Percentiles rank a stretch among this genome's conserved stretches.
Evolutionary conservation across 2,113 vertebrate genomes (phyloP).

Genomic region (Cynoglossus semilaevis): DNA sequence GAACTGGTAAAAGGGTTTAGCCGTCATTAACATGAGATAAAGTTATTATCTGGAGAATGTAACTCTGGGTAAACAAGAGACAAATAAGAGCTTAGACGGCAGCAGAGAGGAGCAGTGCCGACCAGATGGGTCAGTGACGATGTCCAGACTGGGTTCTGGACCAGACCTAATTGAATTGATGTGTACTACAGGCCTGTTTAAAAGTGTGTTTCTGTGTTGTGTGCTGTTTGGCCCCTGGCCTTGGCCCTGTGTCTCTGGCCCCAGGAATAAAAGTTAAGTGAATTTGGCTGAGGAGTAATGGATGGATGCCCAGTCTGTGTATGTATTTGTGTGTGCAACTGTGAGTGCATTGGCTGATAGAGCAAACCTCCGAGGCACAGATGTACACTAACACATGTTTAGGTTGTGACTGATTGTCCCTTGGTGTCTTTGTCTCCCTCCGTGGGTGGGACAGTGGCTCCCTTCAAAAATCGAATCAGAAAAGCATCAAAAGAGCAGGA

Average conservation of each 20-base stretch:
- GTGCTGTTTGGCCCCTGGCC: conserved; percentile 42
- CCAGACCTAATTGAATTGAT: conserved; percentile 59
- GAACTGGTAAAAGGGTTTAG: not conserved
- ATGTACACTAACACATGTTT: conserved; percentile 23
- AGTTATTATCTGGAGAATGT: conserved; percentile 35
- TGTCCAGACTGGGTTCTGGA: conserved; percentile 64
- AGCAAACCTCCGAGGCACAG: conserved; percentile 19
- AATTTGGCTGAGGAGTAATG: conserved; percentile 60
- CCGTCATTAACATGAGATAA: conserved; percentile 17
- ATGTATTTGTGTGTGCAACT: not conserved
- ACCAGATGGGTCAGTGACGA: conserved; percentile 61
- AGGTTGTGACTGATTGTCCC: conserved; percentile 2
- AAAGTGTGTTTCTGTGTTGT: conserved; percentile 34
- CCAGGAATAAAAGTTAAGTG: conserved; percentile 62
- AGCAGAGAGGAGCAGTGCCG: conserved; percentile 41
- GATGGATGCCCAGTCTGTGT: conserved; percentile 43
- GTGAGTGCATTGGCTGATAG: conserved; percentile 6
- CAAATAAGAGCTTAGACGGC: conserved; percentile 34
- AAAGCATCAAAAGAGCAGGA: too few relatives aligned
- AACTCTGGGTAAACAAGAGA: conserved; percentile 39
- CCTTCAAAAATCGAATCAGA: too few relatives aligned
- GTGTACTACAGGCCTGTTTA: conserved; percentile 45
- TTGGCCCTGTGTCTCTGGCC: conserved; percentile 47
- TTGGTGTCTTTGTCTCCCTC: conserved; percentile 17
- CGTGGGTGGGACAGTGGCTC: not conserved